Conservation (phyloP, 1,140 invertebrate genomes). For the Aphelenchoides besseyi region DNA sequence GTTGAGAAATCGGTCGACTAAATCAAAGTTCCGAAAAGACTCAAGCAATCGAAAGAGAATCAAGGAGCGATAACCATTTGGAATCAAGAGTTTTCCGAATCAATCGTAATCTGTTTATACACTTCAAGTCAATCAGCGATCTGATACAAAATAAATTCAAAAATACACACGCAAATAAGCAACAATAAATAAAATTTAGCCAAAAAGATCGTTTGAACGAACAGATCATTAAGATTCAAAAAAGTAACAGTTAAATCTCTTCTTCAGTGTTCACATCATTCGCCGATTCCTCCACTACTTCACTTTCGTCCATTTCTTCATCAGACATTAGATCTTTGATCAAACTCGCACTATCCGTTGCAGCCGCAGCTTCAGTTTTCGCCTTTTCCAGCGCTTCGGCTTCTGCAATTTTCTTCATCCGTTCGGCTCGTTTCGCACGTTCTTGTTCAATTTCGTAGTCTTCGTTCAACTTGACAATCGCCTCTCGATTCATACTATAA, state of each 20-base stretch:
- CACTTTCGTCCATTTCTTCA: slow-evolving; percentile 18
- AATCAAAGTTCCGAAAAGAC: too few relatives aligned
- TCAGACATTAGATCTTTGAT: slow-evolving; percentile 17
- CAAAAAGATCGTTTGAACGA: background rate
- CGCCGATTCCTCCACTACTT: background rate
- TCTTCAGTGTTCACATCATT: background rate
- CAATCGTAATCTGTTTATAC: too few relatives aligned
- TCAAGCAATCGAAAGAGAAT: too few relatives aligned
- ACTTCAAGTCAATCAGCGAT: too few relatives aligned
- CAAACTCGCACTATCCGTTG: background rate
- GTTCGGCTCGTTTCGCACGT: background rate
- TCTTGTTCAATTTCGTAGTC: slow-evolving; percentile 19
- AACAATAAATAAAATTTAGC: slow-evolving; percentile 15
- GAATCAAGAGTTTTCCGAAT: background rate
- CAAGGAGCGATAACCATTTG: too few relatives aligned
- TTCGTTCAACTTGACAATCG: slow-evolving; percentile 24
- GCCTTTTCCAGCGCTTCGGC: background rate
- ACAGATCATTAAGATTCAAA: background rate
- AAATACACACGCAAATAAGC: too few relatives aligned
- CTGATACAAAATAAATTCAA: slow-evolving; percentile 11
- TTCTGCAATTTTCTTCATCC: background rate
- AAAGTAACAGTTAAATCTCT: background rate
- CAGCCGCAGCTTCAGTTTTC: background rate
- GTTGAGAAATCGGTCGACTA: too few relatives aligned
- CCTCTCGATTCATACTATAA: slow-evolving; percentile 23